A percentile compares a stretch with the other conserved stretches of the same genome.
phyloP scores from a whole-genome alignment of 1,140 invertebrate genomes.

The Drosophila kurseongensis region DNA sequence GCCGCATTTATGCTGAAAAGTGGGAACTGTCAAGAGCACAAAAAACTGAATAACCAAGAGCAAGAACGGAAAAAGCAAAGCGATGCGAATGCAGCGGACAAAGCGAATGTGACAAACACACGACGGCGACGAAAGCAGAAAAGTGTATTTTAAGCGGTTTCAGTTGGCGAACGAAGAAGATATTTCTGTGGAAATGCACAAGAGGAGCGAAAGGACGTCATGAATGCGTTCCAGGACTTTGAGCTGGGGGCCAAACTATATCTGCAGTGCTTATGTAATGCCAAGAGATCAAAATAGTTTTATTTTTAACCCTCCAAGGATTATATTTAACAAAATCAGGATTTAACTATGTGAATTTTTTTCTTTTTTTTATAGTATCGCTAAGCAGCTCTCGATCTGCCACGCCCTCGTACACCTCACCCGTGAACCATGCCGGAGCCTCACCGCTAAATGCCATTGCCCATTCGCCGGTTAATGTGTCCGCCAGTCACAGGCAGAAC shows the following conservation, averaged over 20 bases:
- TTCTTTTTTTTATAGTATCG: constrained; percentile 88
- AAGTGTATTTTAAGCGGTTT: constrained; percentile 41
- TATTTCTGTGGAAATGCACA: constrained; percentile 43
- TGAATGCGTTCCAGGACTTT: constrained; percentile 81
- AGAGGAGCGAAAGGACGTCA: constrained; percentile 49
- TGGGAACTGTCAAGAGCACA: constrained; percentile 75
- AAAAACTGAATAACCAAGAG: constrained; percentile 51
- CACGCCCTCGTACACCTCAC: constrained; percentile 93
- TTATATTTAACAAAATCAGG: background rate
- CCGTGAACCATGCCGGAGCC: constrained; percentile 88
- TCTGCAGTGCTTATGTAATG: constrained; percentile 84
- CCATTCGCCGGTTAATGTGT: constrained; percentile 88
- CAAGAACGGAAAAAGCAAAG: constrained; percentile 67
- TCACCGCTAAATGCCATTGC: constrained; percentile 88
- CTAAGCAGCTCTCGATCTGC: constrained; percentile 95
- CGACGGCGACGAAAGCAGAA: constrained; percentile 59
- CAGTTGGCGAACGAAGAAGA: constrained; percentile 11
- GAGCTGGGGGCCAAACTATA: constrained; percentile 81
- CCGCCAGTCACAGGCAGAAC: constrained; percentile 88
- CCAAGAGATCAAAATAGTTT: background rate
- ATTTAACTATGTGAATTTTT: constrained; percentile 10
- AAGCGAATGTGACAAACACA: constrained; percentile 73
- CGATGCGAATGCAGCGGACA: constrained; percentile 75
- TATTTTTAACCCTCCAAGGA: background rate
- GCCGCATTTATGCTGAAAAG: constrained; percentile 72